These are phyloP conservation scores for Gerris lacustris DNA, from an alignment of 2,888 invertebrate genomes.

Conservation along the genomic window DNA sequence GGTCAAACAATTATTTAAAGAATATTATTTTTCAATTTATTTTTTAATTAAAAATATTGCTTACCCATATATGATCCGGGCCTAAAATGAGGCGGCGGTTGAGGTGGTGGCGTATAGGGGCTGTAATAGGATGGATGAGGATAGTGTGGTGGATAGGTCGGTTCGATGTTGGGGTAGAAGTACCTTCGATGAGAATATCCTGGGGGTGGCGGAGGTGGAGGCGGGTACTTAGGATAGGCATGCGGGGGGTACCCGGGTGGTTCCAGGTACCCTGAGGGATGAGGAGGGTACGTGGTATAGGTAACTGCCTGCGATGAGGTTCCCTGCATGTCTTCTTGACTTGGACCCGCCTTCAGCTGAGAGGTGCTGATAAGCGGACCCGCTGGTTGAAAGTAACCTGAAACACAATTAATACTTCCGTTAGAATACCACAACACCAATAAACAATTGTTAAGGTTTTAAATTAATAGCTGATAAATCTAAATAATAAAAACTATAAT, in stretches of 20 bases:
- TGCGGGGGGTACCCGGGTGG: slow-evolving; percentile 32
- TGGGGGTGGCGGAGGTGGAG: slow-evolving; percentile 36
- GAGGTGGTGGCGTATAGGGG: slow-evolving; percentile 38
- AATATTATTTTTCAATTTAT: too few species aligned
- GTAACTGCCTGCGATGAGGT: slow-evolving; percentile 53
- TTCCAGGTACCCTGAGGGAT: slow-evolving; percentile 39
- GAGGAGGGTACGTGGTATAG: slow-evolving; percentile 76
- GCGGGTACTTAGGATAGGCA: slow-evolving; percentile 37
- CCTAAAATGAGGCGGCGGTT: slow-evolving; percentile 40
- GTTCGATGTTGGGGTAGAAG: slow-evolving; percentile 36
- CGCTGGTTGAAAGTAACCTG: slow-evolving; percentile 86
- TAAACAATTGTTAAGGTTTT: too few species aligned
- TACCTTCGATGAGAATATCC: slow-evolving; percentile 35
- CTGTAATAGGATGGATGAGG: slow-evolving; percentile 34
- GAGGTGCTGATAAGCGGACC: slow-evolving; percentile 66
- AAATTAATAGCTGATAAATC: too few species aligned
- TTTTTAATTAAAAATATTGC: background rate
- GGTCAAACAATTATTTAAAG: too few species aligned
- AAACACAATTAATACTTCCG: slow-evolving; percentile 30
- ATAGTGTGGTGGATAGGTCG: slow-evolving; percentile 34
- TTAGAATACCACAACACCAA: background rate
- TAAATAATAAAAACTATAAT: too few species aligned
- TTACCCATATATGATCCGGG: slow-evolving; percentile 47
- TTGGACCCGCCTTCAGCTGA: slow-evolving; percentile 54
- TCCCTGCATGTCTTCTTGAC: slow-evolving; percentile 82